A percentile compares a stretch with the other conserved stretches of the same genome.
Conservation (phyloP, 1,140 invertebrate species). For the Archivesica marissinica region DNA sequence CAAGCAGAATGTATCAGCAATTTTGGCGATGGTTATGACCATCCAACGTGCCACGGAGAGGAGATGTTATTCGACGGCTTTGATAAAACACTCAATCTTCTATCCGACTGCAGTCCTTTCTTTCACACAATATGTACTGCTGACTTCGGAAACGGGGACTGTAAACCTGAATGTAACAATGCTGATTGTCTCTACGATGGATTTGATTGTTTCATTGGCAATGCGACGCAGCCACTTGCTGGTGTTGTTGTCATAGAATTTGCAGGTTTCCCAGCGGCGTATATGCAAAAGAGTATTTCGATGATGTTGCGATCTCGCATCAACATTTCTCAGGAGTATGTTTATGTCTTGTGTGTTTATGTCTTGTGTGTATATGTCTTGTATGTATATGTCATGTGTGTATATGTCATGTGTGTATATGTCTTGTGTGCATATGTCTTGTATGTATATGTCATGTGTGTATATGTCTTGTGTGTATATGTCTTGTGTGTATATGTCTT, state of each 20-base stretch:
- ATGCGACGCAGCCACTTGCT: not conserved
- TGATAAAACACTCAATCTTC: not conserved
- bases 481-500: too few relatives aligned
- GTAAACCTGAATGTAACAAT: slow-evolving; percentile 27
- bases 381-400: too few relatives aligned
- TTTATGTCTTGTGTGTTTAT: too few relatives aligned
- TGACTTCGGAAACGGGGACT: slow-evolving; percentile 29
- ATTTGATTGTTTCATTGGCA: not conserved
- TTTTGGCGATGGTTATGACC: slow-evolving; percentile 15
- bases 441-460: too few relatives aligned
- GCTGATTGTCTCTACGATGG: slow-evolving; percentile 33
- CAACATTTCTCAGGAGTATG: not conserved
- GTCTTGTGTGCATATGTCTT: too few relatives aligned
- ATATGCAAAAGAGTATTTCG: slow-evolving; percentile 4
- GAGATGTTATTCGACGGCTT: slow-evolving; percentile 44
- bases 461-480: too few relatives aligned
- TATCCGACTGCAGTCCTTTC: slow-evolving; percentile 45
- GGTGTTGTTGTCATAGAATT: slow-evolving; percentile 34
- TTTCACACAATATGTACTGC: slow-evolving; percentile 24
- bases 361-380: too few relatives aligned
- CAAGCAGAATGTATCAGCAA: not conserved
- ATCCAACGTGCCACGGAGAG: not conserved
- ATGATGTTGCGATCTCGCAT: slow-evolving; percentile 1
- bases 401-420: too few relatives aligned
- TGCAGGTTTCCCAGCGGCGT: not conserved